Base-by-base conservation (phyloP, 2,888 invertebrate species). In the Hyles lineata region DNA sequence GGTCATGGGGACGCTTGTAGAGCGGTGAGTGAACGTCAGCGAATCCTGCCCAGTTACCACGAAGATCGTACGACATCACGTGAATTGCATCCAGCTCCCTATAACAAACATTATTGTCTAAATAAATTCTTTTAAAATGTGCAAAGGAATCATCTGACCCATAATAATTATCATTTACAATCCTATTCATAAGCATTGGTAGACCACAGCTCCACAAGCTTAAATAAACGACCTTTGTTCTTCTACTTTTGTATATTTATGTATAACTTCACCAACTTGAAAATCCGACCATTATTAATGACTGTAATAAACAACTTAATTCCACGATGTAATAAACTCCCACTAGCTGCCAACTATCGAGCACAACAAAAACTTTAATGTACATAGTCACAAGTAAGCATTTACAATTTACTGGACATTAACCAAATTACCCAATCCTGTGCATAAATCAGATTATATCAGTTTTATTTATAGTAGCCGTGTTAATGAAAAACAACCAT, bases 21-120 rank as follows among this genome's bases (percentile, higher is more conserved):
- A 98, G 93, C 0, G 98, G 97, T 82, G 98, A 98, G 87, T 98
- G 98, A 0, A 97, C 96, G 85, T 98, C 98, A 0, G 98, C 98
- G 85, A 98, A 98, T 21, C 98, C 98, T 1, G 97, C 98, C 98
- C 98, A 98, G 87, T 98, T 98, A 17, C 98, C 98, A 75, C 98
- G 95, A 69, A 98, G 95, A 90, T 98, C 98, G 87, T 98, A 98
- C 0, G 97, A 96, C 98, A 98, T 98, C 67, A 97, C 97, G 85
- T 98, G 98, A 72, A 98, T 96, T 0, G 97, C 98, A 86, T 98
- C 97, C 71, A 97, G 83, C 70, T 96, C 92, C 80, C 97, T 97
- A 84, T 4, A 88, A 89, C 76, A 55, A 70, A 73, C 50, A 59
- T 25, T 55, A 50, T 3, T 70, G 59, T 29, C 23, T 32, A 58